Base-by-base conservation (phyloP, 2,797 vertebrate genomes). In the Cynopterus sphinx region DNA sequence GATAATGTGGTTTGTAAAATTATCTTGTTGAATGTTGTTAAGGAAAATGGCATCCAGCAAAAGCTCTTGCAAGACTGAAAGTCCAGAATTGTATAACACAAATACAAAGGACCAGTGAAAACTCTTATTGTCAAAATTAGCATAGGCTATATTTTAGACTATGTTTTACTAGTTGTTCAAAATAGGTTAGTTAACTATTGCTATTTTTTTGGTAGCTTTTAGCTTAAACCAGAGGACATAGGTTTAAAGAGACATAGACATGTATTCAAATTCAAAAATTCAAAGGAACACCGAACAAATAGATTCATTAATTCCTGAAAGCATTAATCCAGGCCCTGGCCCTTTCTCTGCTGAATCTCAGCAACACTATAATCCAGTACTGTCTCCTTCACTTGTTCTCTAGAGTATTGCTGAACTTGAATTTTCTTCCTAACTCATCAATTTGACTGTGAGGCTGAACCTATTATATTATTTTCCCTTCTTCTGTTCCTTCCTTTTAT, bases 1-100 rank as follows among this genome's bases (percentile, higher is more conserved):
- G 93, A 94, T 70, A 68, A 81, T 87, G 33, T 6, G 91, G 1
- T 77, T 95, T 90, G 1, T 71, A 87, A 91, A 81, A 68, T 83
- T 75, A 46, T 77, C 24, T 90, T 85, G 2, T 63, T 89, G 12
- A 78, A 7, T 79, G 5, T 85, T 57, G 0, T 49, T 92, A 88
- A 79, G 31, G 9, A 39, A 82, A 85, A 39, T 82, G 31, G 0
- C 15, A 59, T 61, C 12, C 4, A 65, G 24, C 12, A 87, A 77
- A 65, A 57, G 8, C 68, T 85, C 46, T 79, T 88, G 17, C 24
- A 94, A 92, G 53, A 88, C 0, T 43, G 19, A 94, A 85, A 92
- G 5, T 0, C 33, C 7, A 28, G 61, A 91, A 65, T 10, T 78
- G 3, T 82, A 28, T 51, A 77, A 59, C 71, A 33, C 28, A 94